A percentile compares a stretch with the other conserved stretches of the same genome.
Evolutionary conservation across 2,113 vertebrate genomes (phyloP).

Genomic region (Cepphus grylle): DNA sequence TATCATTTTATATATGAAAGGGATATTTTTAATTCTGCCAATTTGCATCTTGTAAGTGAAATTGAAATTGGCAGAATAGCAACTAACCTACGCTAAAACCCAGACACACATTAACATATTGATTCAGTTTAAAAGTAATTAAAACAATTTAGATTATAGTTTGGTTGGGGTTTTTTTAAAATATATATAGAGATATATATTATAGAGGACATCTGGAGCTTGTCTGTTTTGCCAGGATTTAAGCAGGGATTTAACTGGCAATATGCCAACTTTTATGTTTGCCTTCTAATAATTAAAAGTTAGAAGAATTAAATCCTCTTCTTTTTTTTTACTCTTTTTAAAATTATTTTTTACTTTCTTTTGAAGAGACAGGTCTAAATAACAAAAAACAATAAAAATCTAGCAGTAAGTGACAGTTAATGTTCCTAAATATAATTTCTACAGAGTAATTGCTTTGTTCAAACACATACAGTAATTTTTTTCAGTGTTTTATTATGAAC

Average conservation of each 20-base stretch:
- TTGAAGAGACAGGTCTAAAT: not conserved
- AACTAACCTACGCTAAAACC: slow-evolving; percentile 43
- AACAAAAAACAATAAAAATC: not conserved
- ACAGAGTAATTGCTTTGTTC: not conserved
- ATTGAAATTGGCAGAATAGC: slow-evolving; percentile 43
- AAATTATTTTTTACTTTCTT: not conserved
- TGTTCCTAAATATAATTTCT: not conserved
- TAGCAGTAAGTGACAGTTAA: not conserved
- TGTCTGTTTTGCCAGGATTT: not conserved
- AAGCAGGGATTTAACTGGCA: not conserved
- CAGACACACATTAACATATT: slow-evolving; percentile 13
- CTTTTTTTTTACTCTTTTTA: not conserved
- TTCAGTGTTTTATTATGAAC: not conserved
- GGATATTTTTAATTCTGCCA: slow-evolving; percentile 52
- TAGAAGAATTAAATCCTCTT: not conserved
- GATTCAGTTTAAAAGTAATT: slow-evolving; percentile 29
- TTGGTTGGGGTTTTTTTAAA: not conserved
- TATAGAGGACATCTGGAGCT: not conserved
- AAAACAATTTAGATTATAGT: not conserved
- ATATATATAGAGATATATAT: not conserved
- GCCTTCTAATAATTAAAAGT: not conserved
- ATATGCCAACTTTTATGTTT: not conserved
- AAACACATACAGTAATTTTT: not conserved
- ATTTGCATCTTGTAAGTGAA: slow-evolving; percentile 42
- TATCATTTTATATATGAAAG: slow-evolving; percentile 45